These are phyloP conservation scores for Cinclus cinclus DNA, from an alignment of 2,113 vertebrate species.

Conservation along the genomic window DNA sequence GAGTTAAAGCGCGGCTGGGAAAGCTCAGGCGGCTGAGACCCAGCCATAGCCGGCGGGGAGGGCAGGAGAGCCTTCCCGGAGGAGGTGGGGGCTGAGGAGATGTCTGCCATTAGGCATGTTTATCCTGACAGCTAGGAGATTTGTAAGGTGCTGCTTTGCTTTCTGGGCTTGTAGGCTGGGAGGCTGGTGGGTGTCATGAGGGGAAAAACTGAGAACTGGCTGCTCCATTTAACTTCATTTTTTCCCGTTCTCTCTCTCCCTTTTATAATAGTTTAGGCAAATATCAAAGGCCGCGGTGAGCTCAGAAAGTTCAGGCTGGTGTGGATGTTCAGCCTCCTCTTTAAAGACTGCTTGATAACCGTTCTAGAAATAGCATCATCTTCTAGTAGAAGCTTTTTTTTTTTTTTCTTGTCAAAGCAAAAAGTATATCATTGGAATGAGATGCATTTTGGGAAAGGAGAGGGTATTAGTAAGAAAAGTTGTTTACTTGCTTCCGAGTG, in stretches of 20 bases:
- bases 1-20: background rate
- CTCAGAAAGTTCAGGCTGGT: background rate
- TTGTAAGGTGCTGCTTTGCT: background rate
- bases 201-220: conserved; percentile 14
- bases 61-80: background rate
- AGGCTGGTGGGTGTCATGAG: background rate
- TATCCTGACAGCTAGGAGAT: conserved; percentile 5
- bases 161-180: background rate
- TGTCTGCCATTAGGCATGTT: conserved; percentile 9
- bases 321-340: background rate
- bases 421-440: background rate
- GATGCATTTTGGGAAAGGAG: background rate
- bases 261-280: background rate
- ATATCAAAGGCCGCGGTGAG: background rate
- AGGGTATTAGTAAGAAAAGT: background rate
- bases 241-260: background rate
- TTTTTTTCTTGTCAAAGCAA: background rate
- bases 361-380: background rate
- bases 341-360: background rate
- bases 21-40: background rate
- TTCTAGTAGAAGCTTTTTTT: background rate
- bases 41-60: background rate
- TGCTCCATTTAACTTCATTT: conserved; percentile 3
- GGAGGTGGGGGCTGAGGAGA: background rate
- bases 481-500: background rate